These are phyloP conservation scores for Pseudomyrmex pallidus DNA, from an alignment of 1,140 invertebrate genomes.

Conservation along the genomic window DNA sequence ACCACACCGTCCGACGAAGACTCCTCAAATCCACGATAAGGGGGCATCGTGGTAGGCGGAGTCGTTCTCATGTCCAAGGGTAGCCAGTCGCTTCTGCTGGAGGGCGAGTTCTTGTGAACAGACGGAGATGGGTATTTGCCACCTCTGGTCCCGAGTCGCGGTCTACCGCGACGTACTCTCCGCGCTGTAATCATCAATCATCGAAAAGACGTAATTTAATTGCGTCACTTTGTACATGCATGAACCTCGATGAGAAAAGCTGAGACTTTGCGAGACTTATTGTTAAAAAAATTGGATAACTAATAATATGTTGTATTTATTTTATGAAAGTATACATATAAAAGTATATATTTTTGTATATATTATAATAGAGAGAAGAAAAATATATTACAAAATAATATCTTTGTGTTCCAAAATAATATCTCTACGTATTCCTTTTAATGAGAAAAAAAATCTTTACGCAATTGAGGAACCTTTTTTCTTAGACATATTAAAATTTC, in stretches of 20 bases:
- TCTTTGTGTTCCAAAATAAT: too few species aligned
- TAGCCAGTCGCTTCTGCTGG: slow-evolving; percentile 80
- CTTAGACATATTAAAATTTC: neutral
- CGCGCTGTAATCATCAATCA: slow-evolving; percentile 70
- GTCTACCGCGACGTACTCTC: slow-evolving; percentile 83
- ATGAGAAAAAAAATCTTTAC: too few species aligned
- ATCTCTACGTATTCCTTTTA: too few species aligned
- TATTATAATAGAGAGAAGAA: neutral
- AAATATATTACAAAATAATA: too few species aligned
- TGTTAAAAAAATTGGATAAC: too few species aligned
- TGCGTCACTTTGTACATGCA: neutral
- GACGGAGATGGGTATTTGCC: slow-evolving; percentile 80
- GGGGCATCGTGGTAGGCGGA: slow-evolving; percentile 81
- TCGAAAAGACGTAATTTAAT: slow-evolving; percentile 37
- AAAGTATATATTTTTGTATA: neutral
- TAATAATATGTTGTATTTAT: neutral
- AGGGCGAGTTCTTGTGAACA: slow-evolving; percentile 80
- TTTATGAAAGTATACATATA: neutral
- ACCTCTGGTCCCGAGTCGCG: slow-evolving; percentile 82
- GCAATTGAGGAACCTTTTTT: too few species aligned
- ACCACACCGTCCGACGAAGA: slow-evolving; percentile 82
- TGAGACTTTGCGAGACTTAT: too few species aligned
- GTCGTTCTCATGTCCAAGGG: slow-evolving; percentile 84
- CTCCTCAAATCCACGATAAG: slow-evolving; percentile 83
- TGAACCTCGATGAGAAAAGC: neutral